A percentile compares a stretch with the other conserved stretches of the same genome.
Conservation (phyloP, 92 coral and sea anemone species). For the Palythoa grandiflora region DNA sequence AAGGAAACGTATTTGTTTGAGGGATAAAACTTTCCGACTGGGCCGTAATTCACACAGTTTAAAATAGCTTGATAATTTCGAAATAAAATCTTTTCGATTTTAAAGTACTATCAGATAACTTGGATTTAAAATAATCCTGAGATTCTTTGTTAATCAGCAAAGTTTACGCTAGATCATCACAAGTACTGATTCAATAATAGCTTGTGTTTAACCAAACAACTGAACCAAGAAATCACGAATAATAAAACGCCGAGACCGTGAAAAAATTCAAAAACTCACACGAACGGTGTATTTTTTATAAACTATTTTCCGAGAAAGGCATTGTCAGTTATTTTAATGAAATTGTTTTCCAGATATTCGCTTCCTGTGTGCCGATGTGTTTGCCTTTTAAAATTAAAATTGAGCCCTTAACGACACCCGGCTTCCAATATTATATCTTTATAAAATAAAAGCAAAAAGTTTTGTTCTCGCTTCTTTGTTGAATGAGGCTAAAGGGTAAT, state of each 20-base stretch:
- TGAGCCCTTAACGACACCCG: slow-evolving; percentile 8
- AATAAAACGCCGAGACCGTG: neutral
- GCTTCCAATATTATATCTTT: neutral
- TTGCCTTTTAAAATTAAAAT: neutral
- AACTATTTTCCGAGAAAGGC: neutral
- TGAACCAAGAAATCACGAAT: neutral
- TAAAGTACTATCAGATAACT: neutral
- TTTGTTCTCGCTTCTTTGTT: neutral
- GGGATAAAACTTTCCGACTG: neutral
- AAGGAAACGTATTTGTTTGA: slow-evolving; percentile 5
- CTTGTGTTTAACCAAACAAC: neutral
- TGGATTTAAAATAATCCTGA: neutral
- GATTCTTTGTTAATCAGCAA: neutral
- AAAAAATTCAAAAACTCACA: neutral
- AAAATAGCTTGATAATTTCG: neutral
- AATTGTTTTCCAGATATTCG: neutral
- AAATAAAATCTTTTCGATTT: neutral
- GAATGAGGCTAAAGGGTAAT: neutral
- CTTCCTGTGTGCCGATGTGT: neutral
- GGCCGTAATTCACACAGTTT: neutral
- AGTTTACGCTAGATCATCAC: neutral
- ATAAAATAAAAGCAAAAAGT: neutral
- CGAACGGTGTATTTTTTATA: neutral
- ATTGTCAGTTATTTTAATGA: neutral
- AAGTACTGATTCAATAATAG: neutral